phyloP scores from a whole-genome alignment of 2,113 vertebrate genomes.

The Hypocryptadius cinnamomeus region DNA sequence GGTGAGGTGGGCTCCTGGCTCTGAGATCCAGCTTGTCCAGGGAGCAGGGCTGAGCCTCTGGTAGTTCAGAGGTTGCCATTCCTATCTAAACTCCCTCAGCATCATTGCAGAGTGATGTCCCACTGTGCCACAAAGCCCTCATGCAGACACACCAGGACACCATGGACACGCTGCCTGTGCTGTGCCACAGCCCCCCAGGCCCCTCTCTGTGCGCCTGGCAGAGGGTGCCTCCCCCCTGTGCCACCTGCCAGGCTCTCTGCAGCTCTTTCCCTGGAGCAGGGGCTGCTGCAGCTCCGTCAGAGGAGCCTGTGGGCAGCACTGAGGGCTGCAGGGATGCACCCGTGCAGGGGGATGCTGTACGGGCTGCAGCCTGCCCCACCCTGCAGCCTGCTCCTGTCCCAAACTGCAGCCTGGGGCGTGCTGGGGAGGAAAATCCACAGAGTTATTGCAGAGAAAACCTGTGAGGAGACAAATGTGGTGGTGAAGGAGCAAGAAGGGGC shows the following conservation, averaged over 20 bases:
- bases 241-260: neutral
- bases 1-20: neutral
- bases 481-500: neutral
- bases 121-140: neutral
- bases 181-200: neutral
- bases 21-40: neutral
- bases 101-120: accelerated
- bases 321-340: neutral
- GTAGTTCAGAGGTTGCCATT: neutral
- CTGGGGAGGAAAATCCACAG: neutral
- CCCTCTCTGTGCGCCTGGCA: neutral
- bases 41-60: neutral
- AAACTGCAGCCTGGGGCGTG: neutral
- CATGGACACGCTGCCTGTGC: accelerated
- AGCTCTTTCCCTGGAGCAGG: neutral
- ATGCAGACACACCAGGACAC: neutral
- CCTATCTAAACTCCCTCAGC: neutral
- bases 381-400: neutral
- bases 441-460: neutral
- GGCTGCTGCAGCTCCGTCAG: neutral
- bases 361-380: neutral
- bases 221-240: neutral
- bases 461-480: neutral
- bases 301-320: accelerated
- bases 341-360: accelerated